Evolutionary conservation across 2,113 vertebrate genomes (phyloP).

Genomic region (Eidolon helvum): DNA sequence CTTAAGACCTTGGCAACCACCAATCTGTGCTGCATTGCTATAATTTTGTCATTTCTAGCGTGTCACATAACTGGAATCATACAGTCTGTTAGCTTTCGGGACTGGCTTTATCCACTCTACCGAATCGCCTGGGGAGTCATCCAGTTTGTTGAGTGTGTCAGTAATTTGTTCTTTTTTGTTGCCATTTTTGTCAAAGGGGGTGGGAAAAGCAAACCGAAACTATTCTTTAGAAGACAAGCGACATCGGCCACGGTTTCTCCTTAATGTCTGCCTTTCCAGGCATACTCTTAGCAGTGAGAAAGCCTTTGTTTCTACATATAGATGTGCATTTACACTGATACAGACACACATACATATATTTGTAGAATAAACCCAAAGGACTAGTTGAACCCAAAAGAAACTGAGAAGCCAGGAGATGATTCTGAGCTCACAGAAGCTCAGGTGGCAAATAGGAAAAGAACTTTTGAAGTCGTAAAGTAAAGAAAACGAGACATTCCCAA

Average conservation of each 20-base stretch:
- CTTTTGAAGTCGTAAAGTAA: neutral
- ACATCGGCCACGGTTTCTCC: no score
- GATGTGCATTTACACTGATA: neutral
- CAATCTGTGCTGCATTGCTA: accelerated
- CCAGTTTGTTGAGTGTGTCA: neutral
- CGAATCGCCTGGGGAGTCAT: neutral
- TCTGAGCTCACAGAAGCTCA: neutral
- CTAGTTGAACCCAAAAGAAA: accelerated
- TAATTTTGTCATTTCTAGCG: neutral
- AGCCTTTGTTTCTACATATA: neutral
- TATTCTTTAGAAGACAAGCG: neutral
- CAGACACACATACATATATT: no score
- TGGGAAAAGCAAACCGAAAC: neutral
- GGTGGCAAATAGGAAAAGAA: accelerated
- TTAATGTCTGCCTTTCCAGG: no score
- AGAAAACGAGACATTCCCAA: neutral
- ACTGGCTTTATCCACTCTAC: no score
- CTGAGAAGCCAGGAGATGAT: accelerated
- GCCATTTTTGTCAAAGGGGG: neutral
- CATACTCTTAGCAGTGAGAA: no score
- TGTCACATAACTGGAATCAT: accelerated
- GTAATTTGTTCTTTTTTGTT: neutral
- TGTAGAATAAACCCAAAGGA: neutral
- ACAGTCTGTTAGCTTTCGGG: accelerated
- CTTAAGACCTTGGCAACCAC: neutral